phyloP scores from a whole-genome alignment of 2,113 vertebrate genomes.

The Poecile atricapillus region DNA sequence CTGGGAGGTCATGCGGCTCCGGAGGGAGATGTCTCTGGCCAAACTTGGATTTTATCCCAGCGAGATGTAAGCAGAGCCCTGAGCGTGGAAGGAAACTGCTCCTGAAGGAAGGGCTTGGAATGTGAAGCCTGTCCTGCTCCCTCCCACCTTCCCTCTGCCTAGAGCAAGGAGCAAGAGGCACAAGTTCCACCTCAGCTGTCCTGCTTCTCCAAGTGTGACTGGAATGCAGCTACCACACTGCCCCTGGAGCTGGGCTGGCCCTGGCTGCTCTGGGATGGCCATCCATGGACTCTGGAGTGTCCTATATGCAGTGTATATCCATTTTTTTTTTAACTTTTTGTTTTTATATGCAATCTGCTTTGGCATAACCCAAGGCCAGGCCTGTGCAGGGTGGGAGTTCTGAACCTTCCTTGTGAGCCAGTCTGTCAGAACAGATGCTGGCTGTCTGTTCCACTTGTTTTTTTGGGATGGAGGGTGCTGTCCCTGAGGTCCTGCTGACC shows the following conservation, averaged over 20 bases:
- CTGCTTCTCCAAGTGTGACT: not conserved
- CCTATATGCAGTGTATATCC: conserved; percentile 11
- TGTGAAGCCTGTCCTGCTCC: not conserved
- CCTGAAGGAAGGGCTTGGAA: not conserved
- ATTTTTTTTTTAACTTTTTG: not conserved
- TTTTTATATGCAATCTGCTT: conserved; percentile 28
- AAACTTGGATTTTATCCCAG: conserved; percentile 91
- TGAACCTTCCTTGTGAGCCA: not conserved
- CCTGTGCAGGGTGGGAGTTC: not conserved
- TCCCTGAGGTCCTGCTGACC: not conserved
- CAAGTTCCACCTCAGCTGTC: not conserved
- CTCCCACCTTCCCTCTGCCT: not conserved
- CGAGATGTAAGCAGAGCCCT: conserved; percentile 71
- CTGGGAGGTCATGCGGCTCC: conserved; percentile 91
- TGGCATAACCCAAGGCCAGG: not conserved
- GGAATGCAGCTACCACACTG: not conserved
- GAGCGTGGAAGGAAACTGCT: not conserved
- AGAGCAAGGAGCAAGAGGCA: not conserved
- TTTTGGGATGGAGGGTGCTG: conserved; percentile 35
- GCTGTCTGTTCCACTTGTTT: not conserved
- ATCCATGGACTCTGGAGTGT: not conserved
- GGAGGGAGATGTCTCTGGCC: conserved; percentile 92
- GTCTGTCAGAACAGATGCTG: conserved; percentile 5
- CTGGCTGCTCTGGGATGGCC: not conserved
- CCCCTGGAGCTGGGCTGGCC: conserved; percentile 12